Evolutionary conservation across 1,140 invertebrate species (phyloP).

Genomic region (Apolygus lucorum): DNA sequence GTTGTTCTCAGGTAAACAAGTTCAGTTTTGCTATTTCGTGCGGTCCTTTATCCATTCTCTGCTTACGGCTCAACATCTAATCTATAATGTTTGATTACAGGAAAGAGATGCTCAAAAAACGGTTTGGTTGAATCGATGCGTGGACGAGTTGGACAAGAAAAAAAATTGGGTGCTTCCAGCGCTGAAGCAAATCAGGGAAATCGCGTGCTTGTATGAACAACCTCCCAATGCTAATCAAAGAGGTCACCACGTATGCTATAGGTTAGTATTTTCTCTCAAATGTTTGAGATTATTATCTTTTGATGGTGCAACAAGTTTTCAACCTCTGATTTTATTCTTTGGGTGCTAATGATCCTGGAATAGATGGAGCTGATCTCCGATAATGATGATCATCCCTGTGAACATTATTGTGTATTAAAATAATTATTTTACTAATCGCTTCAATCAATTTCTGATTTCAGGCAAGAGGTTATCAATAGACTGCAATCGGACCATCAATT

Average conservation of each 20-base stretch:
- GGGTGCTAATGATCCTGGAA: too few relatives aligned
- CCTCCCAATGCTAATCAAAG: conserved; percentile 57
- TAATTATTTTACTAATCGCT: too few relatives aligned
- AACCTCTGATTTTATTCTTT: too few relatives aligned
- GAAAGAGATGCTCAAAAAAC: conserved; percentile 94
- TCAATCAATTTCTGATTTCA: conserved; percentile 40
- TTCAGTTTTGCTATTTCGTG: too few relatives aligned
- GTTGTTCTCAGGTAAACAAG: conserved; percentile 69
- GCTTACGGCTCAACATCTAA: not conserved
- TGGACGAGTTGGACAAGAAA: conserved; percentile 82
- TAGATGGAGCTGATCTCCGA: too few relatives aligned
- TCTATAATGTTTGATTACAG: conserved; percentile 41
- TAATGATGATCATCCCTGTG: too few relatives aligned
- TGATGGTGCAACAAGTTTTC: too few relatives aligned
- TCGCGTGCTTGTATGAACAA: conserved; percentile 87
- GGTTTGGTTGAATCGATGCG: conserved; percentile 90
- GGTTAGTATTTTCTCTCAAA: conserved; percentile 40
- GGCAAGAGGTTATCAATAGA: conserved; percentile 78
- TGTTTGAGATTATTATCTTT: not conserved
- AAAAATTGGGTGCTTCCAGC: conserved; percentile 90
- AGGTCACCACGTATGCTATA: conserved; percentile 54
- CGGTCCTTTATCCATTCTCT: not conserved
- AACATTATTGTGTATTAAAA: too few relatives aligned
- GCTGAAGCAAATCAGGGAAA: conserved; percentile 90
- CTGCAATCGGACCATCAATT: conserved; percentile 86